Percentiles rank a stretch among this genome's conserved stretches.
Evolutionary conservation across 2,888 invertebrate species (phyloP).

Genomic region (Xestia xanthographa): DNA sequence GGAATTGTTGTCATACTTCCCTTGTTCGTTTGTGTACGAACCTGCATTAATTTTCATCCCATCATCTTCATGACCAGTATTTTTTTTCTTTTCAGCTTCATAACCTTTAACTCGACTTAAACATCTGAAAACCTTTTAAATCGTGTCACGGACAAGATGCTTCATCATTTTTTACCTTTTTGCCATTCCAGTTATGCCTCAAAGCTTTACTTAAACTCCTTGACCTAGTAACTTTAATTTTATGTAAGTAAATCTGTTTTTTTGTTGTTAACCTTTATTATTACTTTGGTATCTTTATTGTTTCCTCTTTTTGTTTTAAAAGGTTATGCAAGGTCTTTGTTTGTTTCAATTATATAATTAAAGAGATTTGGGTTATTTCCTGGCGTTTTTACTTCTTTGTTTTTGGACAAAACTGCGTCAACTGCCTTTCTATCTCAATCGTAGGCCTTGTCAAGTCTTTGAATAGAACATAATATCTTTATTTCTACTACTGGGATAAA

Average conservation of each 20-base stretch:
- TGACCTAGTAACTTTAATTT: conserved; percentile 54
- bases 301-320: conserved; percentile 26
- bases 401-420: not conserved
- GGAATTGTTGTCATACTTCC: not conserved
- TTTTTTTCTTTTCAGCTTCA: not conserved
- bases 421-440: not conserved
- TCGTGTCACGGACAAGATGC: conserved; percentile 46
- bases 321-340: conserved; percentile 5
- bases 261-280: conserved; percentile 18
- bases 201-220: conserved; percentile 49
- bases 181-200: conserved; percentile 46
- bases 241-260: conserved; percentile 22
- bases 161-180: conserved; percentile 31
- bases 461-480: not conserved
- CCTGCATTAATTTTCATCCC: not conserved
- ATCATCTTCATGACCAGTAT: not conserved
- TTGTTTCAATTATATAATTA: conserved; percentile 12
- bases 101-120: not conserved
- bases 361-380: not conserved
- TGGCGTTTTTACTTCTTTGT: not conserved
- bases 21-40: too few relatives aligned
- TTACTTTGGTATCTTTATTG: not conserved
- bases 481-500: not conserved
- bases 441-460: not conserved
- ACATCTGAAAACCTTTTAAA: not conserved